A percentile compares a stretch with the other conserved stretches of the same genome.
Conservation (phyloP, 2,797 vertebrate genomes). For the Etheostoma perlongum region DNA sequence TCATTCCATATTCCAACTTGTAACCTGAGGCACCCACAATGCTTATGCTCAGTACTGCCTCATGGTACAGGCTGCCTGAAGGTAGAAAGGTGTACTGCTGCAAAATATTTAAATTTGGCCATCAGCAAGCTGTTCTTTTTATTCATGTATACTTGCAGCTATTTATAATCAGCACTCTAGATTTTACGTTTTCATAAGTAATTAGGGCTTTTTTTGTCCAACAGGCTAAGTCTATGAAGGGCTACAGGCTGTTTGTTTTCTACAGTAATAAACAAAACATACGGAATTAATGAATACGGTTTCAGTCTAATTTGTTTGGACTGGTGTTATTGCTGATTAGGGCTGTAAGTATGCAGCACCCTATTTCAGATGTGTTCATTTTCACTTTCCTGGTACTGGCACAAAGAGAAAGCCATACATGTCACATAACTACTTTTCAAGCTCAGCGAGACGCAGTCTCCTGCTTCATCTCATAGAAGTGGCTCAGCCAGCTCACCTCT, state of each 20-base stretch:
- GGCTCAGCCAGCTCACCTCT: constrained; percentile 33
- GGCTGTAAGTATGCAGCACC: background rate
- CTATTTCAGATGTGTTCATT: constrained; percentile 12
- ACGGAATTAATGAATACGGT: constrained; percentile 30
- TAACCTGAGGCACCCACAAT: constrained; percentile 4
- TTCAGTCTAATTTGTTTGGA: constrained; percentile 4
- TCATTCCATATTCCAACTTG: constrained; percentile 2
- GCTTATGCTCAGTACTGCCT: background rate
- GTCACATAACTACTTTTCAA: background rate
- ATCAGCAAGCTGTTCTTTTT: constrained; percentile 13
- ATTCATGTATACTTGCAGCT: constrained; percentile 27
- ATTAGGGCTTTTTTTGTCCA: constrained; percentile 34
- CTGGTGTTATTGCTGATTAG: background rate
- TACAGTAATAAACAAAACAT: constrained; percentile 27
- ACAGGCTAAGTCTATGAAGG: constrained; percentile 4
- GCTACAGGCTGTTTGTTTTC: constrained; percentile 40
- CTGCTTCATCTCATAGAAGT: constrained; percentile 31
- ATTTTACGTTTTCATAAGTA: constrained; percentile 36
- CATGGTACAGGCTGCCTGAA: constrained; percentile 9
- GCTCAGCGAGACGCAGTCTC: constrained; percentile 11
- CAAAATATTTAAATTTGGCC: constrained; percentile 21
- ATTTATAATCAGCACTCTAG: constrained; percentile 24
- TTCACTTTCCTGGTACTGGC: background rate
- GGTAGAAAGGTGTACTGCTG: constrained; percentile 12
- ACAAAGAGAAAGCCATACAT: background rate